phyloP scores from a whole-genome alignment of 2,888 invertebrate species.

The Pheosia gnoma region DNA sequence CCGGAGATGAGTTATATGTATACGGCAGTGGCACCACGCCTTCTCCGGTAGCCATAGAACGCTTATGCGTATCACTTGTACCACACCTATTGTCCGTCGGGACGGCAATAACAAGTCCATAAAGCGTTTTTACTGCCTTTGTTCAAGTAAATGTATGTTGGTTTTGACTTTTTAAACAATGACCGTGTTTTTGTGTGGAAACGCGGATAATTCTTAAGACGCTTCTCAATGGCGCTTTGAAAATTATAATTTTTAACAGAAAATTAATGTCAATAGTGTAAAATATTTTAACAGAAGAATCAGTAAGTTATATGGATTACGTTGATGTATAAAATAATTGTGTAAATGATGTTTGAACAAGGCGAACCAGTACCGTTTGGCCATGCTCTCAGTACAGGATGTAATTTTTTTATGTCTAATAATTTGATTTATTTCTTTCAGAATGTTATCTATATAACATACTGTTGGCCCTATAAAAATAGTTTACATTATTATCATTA shows the following conservation, averaged over 20 bases:
- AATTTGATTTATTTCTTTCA: too few relatives aligned
- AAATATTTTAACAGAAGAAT: too few relatives aligned
- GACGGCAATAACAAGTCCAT: constrained; percentile 83
- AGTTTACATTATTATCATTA: too few relatives aligned
- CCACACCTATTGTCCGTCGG: constrained; percentile 67
- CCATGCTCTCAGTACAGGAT: too few relatives aligned
- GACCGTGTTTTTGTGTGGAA: constrained; percentile 77
- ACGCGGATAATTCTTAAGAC: constrained; percentile 67
- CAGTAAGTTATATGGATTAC: too few relatives aligned
- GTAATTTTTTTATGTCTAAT: too few relatives aligned
- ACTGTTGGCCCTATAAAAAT: too few relatives aligned
- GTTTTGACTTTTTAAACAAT: constrained; percentile 83
- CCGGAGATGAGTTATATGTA: too few relatives aligned
- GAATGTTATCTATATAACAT: too few relatives aligned
- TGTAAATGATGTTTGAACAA: too few relatives aligned
- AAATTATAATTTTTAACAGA: constrained; percentile 38
- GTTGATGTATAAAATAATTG: too few relatives aligned
- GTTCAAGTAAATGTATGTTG: constrained; percentile 82
- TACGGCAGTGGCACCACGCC: neutral
- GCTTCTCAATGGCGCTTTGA: constrained; percentile 55
- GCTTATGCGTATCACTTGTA: constrained; percentile 32
- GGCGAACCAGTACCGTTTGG: too few relatives aligned
- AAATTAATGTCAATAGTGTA: constrained; percentile 10
- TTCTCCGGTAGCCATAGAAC: neutral
- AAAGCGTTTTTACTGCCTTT: constrained; percentile 84